Percentiles rank a stretch among this genome's conserved stretches.
Evolutionary conservation across 92 coral and sea anemone species (phyloP).

Genomic region (Umimayanthus kanabou): DNA sequence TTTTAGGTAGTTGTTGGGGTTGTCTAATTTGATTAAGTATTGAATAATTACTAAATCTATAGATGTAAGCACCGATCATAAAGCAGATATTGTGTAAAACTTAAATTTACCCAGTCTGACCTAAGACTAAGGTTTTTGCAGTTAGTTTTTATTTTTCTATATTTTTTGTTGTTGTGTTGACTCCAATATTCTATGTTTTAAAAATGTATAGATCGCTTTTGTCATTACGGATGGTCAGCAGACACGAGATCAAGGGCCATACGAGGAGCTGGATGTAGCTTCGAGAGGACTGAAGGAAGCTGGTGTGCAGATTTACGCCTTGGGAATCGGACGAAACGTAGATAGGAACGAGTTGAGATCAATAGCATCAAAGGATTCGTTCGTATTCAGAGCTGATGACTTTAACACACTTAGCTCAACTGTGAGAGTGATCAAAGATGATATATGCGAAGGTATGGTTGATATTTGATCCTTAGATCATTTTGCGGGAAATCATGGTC

Average conservation of each 20-base stretch:
- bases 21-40: too few species aligned
- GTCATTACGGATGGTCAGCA: conserved; percentile 28
- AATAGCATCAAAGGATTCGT: background rate
- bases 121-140: background rate
- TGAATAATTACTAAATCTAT: too few species aligned
- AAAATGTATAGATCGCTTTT: conserved; percentile 12
- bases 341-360: background rate
- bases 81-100: too few species aligned
- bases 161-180: too few species aligned
- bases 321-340: conserved; percentile 9
- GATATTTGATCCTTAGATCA: background rate
- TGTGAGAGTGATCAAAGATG: conserved; percentile 2
- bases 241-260: background rate
- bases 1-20: too few species aligned
- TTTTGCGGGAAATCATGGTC: too few species aligned
- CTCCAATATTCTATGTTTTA: background rate
- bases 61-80: too few species aligned
- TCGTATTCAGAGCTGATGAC: background rate
- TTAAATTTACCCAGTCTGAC: too few species aligned
- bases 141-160: too few species aligned
- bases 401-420: background rate
- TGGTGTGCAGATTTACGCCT: conserved; percentile 13
- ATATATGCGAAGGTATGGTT: conserved; percentile 23
- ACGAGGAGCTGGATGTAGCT: conserved; percentile 1
- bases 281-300: conserved; percentile 25